Evolutionary conservation across 2,113 vertebrate species (phyloP), one percentile per base, ranked within the genome.

Genomic region (Engraulis encrasicolus): DNA sequence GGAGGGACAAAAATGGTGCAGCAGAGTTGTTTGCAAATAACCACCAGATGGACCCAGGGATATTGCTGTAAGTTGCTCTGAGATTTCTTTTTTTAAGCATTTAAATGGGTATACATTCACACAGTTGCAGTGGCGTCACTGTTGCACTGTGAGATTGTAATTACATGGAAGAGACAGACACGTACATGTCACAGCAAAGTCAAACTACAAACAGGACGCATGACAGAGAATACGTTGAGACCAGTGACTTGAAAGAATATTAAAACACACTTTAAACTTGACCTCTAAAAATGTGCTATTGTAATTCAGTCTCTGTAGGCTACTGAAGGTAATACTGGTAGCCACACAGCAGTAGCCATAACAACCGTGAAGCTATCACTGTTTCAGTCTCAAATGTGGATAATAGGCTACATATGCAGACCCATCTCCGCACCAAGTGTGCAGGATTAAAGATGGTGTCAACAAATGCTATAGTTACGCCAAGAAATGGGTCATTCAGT

Each of bases 1-100:
- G 85, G 86, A 83, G 79, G 74, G 79, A 78, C 31, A 91, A n/a
- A 84, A 84, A 95, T 95, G 94, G 89, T 87, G 89, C 84, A 82
- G 84, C 79, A 83, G 86, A 88, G 79, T 84, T n/a, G n/a, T n/a
- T 90, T 54, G 66, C 66, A 91, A 91, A 89, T 89, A 92, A 91
- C 90, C 91, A 89, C 83, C n/a, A n/a, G n/a, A 94, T 95, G 93
- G 93, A 93, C 40, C 86, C 91, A 88, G 89, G 93, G 0, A 52
- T 89, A 77, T 89, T 93, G 83, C 91, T 93, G 95, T 96, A 85
- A 95, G 94, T 95, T 93, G 37, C 37, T 38, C 20, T 38, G 37
- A 1, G 0, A 50, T 52, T 79, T 50, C 14, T 14, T 74, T 5
- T 74, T 74, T 17, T 74, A 23, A 15, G 17, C 27, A 34, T 3